Conservation (phyloP, 2,797 vertebrate genomes). For the Carduelis carduelis region DNA sequence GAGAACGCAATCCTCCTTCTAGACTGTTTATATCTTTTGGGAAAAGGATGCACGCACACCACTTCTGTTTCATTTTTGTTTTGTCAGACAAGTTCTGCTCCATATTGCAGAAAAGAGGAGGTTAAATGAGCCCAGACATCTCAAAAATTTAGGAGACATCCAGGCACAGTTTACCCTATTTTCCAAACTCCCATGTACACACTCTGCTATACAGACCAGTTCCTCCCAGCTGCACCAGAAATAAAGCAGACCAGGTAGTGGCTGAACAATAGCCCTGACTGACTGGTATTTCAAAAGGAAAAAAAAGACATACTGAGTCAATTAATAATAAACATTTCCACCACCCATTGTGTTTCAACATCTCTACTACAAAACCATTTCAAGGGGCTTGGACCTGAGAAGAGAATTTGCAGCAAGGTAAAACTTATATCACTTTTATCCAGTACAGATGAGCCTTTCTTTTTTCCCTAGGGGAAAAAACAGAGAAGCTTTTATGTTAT, state of each 20-base stretch:
- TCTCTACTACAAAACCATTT: conserved; percentile 38
- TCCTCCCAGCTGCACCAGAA: not conserved
- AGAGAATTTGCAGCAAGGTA: not conserved
- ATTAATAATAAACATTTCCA: conserved; percentile 39
- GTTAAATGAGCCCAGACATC: not conserved
- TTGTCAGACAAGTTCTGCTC: not conserved
- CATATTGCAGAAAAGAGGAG: not conserved
- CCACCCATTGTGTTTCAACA: conserved; percentile 29
- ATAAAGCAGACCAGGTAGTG: not conserved
- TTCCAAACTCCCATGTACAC: not conserved
- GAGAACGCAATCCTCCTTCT: not conserved
- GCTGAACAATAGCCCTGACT: not conserved
- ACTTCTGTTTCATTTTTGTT: not conserved
- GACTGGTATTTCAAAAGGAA: not conserved
- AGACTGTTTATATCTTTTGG: not conserved
- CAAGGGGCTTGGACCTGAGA: not conserved
- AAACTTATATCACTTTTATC: not conserved
- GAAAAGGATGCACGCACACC: not conserved
- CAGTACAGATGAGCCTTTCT: not conserved
- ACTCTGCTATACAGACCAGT: not conserved
- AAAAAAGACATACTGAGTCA: not conserved
- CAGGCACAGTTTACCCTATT: not conserved
- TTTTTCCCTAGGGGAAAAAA: not conserved
- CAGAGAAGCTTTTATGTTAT: not conserved
- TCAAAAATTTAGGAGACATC: not conserved